Percentiles rank a stretch among this genome's conserved stretches.
phyloP scores from a whole-genome alignment of 2,797 vertebrate species.

The Esox lucius region DNA sequence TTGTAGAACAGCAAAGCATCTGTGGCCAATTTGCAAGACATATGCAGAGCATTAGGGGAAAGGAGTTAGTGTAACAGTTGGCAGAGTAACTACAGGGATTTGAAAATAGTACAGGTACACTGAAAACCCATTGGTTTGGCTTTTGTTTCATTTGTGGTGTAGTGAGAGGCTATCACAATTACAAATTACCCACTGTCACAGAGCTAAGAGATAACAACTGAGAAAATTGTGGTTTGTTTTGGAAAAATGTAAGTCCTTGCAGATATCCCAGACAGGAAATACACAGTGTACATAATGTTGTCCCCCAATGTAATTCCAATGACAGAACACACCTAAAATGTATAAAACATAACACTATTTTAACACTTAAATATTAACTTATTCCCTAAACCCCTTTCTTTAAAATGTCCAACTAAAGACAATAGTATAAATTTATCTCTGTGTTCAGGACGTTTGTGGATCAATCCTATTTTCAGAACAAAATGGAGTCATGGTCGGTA shows the following conservation, averaged over 20 bases:
- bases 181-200: conserved; percentile 53
- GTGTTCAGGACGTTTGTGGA: conserved; percentile 62
- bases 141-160: conserved; percentile 60
- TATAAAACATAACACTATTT: conserved; percentile 53
- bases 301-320: conserved; percentile 70
- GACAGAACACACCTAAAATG: conserved; percentile 64
- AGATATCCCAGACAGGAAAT: conserved; percentile 68
- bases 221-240: conserved; percentile 55
- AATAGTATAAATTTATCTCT: conserved; percentile 60
- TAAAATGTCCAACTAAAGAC: conserved; percentile 51
- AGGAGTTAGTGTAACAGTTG: conserved; percentile 75
- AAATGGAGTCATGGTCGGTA: conserved; percentile 61
- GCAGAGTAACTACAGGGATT: conserved; percentile 63
- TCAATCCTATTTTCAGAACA: conserved; percentile 68
- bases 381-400: conserved; percentile 64
- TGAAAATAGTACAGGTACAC: conserved; percentile 69
- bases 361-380: conserved; percentile 52
- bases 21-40: conserved; percentile 78
- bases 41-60: conserved; percentile 70
- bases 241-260: conserved; percentile 72
- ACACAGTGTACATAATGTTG: conserved; percentile 65
- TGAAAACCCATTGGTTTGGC: conserved; percentile 47
- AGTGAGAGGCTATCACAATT: conserved; percentile 49
- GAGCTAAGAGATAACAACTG: conserved; percentile 48
- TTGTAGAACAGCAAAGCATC: conserved; percentile 68